Conservation (phyloP, 2,888 invertebrate genomes). For the Bedellia somnulentella region DNA sequence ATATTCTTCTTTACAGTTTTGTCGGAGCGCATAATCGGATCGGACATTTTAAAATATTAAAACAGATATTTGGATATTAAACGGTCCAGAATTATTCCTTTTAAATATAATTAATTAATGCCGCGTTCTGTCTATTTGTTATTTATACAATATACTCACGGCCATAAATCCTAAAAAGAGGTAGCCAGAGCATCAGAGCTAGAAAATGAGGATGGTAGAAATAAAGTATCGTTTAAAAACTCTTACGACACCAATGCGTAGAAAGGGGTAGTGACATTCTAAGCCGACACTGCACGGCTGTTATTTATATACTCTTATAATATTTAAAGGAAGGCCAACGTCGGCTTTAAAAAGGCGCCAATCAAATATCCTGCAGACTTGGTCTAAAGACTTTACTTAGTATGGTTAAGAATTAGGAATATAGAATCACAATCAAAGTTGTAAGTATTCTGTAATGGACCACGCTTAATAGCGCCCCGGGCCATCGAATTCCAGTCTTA, state of each 20-base stretch:
- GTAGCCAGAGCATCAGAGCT: too few species aligned
- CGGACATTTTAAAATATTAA: not conserved
- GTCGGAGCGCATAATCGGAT: not conserved
- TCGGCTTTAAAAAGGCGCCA: not conserved
- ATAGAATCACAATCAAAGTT: not conserved
- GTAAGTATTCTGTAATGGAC: not conserved
- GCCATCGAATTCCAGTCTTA: constrained; percentile 14
- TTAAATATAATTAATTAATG: too few species aligned
- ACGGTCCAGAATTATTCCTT: not conserved
- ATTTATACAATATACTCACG: too few species aligned
- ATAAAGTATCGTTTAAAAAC: too few species aligned
- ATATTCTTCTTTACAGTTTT: not conserved
- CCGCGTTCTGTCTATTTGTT: too few species aligned
- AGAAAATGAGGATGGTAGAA: too few species aligned
- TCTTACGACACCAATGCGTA: too few species aligned
- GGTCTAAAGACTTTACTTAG: not conserved
- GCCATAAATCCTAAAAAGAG: too few species aligned
- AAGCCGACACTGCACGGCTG: too few species aligned
- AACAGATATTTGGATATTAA: not conserved
- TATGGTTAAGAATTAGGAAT: not conserved
- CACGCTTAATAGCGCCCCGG: not conserved
- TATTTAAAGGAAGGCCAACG: not conserved
- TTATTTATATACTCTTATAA: too few species aligned
- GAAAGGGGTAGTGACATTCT: too few species aligned
- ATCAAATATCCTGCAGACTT: not conserved